These are phyloP conservation scores for Falco concolor DNA, from an alignment of 2,797 vertebrate species.

Conservation along the genomic window DNA sequence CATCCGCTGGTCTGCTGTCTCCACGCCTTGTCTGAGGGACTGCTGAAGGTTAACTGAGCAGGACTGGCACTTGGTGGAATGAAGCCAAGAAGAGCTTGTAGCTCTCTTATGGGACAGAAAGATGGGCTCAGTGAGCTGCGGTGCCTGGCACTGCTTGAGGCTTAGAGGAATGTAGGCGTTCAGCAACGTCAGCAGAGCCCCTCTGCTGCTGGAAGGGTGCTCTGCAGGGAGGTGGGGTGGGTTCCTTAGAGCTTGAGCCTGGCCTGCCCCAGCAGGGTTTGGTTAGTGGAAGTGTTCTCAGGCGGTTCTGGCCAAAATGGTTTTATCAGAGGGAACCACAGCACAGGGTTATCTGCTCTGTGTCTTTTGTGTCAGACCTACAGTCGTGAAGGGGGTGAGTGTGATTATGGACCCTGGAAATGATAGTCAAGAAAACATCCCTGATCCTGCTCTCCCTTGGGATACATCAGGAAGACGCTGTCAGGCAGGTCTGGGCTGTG, in stretches of 20 bases:
- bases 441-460: not conserved
- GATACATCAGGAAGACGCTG: not conserved
- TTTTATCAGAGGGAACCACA: not conserved
- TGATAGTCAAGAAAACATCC: not conserved
- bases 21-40: not conserved
- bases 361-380: not conserved
- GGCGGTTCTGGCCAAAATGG: not conserved
- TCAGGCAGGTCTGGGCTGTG: not conserved
- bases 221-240: not conserved
- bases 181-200: slow-evolving; percentile 21
- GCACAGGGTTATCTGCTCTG: not conserved
- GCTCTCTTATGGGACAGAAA: not conserved
- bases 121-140: not conserved
- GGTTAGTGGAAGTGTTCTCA: not conserved
- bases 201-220: not conserved
- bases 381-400: not conserved
- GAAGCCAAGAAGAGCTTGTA: slow-evolving; percentile 16
- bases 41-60: not conserved
- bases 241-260: not conserved
- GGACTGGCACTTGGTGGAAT: slow-evolving; percentile 32
- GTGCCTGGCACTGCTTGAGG: slow-evolving; percentile 71
- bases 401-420: not conserved
- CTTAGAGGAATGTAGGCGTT: slow-evolving; percentile 7
- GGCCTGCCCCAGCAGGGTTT: not conserved
- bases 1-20: not conserved